Evolutionary conservation across 1,140 invertebrate species (phyloP), one percentile per base, ranked within the genome.

Genomic region (Eupeodes corollae): DNA sequence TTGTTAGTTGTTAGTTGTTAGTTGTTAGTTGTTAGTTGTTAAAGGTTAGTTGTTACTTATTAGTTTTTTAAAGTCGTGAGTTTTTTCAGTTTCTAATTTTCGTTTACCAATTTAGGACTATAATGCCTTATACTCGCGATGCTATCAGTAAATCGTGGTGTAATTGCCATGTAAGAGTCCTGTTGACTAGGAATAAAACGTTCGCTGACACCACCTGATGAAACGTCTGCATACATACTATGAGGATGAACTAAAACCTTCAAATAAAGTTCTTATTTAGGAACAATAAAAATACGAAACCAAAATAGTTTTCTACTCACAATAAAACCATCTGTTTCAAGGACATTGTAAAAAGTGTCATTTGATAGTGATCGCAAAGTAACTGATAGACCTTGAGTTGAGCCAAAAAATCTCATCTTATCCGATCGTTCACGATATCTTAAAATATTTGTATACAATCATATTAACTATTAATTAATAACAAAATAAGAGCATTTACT

Each of bases 351-450:
- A 39, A 68, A 68, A 34, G 60, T 57, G 47, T 73, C 71, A 10
- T 57, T 56, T 1, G 52, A 30, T n/a, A 49, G 21, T 1, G 61
- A 51, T 40, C 68, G 68, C 0, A 73, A 42, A 5, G 70, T 53
- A 12, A 73, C 42, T 1, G 61, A 57, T 6, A 73, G 41, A 5
- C 72, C 72, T 47, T 63, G 56, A 1, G 63, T 56, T 35, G 52
- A 48, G 0, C 64, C 66, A 50, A 53, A 58, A 31, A 56, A 57
- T 26, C 21, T 3, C 21, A 26, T 26, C 8, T 26, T 26, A 26
- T 26, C 3, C 21, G 21, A 26, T 14, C 56, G 54, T 33, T 53
- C 41, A 6, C 50, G 34, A 46, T 49, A 54, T 16, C 46, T 48
- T 26, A 26, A 26, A 26, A 26, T 26, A 26, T 26, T 26, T 26